phyloP scores from a whole-genome alignment of 2,797 vertebrate species.

The Lycodopsis pacificus region DNA sequence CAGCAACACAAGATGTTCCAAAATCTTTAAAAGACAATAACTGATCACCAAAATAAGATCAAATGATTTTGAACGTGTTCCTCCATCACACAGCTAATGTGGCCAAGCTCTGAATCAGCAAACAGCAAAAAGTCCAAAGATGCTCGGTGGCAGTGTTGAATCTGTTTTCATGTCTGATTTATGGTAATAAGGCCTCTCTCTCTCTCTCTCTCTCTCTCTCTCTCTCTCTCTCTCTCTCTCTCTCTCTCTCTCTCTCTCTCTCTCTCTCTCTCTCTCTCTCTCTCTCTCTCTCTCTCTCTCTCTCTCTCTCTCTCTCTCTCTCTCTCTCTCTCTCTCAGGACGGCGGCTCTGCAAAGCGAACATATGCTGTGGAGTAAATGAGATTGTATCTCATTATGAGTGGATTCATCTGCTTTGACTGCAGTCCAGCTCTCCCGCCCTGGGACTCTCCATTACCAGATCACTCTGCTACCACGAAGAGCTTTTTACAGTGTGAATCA shows the following conservation, averaged over 20 bases:
- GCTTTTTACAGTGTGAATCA: conserved; percentile 36
- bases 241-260: conserved; percentile 10
- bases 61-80: neutral
- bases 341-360: conserved; percentile 53
- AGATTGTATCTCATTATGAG: conserved; percentile 71
- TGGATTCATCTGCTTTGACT: conserved; percentile 66
- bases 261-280: conserved; percentile 13
- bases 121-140: conserved; percentile 54
- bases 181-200: conserved; percentile 64
- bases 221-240: conserved; percentile 1
- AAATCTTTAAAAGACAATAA: no score
- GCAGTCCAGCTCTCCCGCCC: conserved; percentile 38
- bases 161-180: conserved; percentile 69
- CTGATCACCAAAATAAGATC: neutral
- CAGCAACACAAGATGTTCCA: no score
- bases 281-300: neutral
- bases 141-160: conserved; percentile 39
- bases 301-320: conserved; percentile 13
- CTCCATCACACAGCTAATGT: conserved; percentile 56
- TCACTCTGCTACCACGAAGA: conserved; percentile 21
- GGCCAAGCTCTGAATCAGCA: conserved; percentile 68
- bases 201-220: neutral
- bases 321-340: conserved; percentile 22
- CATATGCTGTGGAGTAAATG: conserved; percentile 63
- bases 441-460: conserved; percentile 54